Conservation (phyloP, 2,797 vertebrate genomes). For the Podargus strigoides region DNA sequence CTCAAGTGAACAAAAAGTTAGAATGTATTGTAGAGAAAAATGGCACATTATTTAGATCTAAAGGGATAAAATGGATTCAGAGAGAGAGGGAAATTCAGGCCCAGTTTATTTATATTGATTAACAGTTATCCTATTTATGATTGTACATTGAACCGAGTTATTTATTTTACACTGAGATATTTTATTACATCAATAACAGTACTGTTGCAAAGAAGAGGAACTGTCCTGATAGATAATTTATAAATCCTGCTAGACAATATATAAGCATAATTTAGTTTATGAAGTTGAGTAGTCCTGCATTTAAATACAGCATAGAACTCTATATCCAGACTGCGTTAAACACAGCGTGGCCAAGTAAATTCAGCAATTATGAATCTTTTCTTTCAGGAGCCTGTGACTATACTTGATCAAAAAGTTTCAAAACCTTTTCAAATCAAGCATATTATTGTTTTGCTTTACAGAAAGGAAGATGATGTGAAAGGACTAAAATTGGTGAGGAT, state of each 20-base stretch:
- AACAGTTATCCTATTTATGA: neutral
- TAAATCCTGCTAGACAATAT: neutral
- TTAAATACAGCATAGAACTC: neutral
- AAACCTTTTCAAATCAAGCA: neutral
- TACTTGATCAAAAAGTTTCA: neutral
- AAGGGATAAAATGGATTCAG: neutral
- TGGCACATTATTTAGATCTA: neutral
- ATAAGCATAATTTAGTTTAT: neutral
- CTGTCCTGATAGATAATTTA: neutral
- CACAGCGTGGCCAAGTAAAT: neutral
- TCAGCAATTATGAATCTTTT: neutral
- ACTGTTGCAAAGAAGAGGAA: neutral
- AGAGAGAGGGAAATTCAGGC: neutral
- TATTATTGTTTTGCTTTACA: neutral
- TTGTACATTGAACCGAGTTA: neutral
- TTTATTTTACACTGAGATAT: neutral
- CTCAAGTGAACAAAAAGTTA: neutral
- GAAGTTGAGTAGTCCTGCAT: neutral
- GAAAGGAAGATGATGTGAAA: neutral
- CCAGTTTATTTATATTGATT: neutral
- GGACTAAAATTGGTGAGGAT: neutral
- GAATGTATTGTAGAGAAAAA: neutral
- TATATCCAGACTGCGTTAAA: neutral
- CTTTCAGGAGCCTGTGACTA: neutral
- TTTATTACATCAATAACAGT: neutral